A percentile compares a stretch with the other conserved stretches of the same genome.
These are phyloP conservation scores for Xylota segnis DNA, from an alignment of 2,888 invertebrate species.

Conservation along the genomic window DNA sequence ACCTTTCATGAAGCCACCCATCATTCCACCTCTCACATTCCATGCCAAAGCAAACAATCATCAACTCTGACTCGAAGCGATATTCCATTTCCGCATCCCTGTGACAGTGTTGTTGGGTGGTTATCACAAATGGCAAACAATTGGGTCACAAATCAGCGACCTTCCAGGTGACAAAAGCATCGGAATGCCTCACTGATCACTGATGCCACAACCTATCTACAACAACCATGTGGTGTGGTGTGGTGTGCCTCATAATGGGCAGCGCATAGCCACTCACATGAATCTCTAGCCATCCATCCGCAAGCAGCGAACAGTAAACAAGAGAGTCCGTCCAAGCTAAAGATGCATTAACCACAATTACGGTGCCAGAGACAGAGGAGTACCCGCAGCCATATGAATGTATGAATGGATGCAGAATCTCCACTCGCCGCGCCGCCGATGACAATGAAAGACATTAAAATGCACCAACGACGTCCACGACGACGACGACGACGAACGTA, in stretches of 20 bases:
- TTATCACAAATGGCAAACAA: conserved; percentile 47
- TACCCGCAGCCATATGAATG: conserved; percentile 27
- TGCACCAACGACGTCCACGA: conserved; percentile 6
- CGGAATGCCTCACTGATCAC: conserved; percentile 50
- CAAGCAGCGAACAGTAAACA: conserved; percentile 44
- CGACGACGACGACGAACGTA: conserved; percentile 1
- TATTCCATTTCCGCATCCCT: conserved; percentile 46
- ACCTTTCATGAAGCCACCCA: background rate
- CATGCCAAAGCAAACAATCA: background rate
- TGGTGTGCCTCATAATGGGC: conserved; percentile 33
- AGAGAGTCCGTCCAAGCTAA: conserved; percentile 34
- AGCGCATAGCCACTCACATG: conserved; percentile 25
- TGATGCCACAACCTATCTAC: conserved; percentile 13
- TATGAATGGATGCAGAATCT: conserved; percentile 12
- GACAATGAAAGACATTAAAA: conserved; percentile 39
- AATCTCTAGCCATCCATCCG: conserved; percentile 34
- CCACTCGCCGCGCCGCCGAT: conserved; percentile 32
- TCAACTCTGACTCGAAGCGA: background rate
- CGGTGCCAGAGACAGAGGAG: background rate
- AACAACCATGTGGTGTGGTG: conserved; percentile 10
- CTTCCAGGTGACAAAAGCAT: conserved; percentile 54
- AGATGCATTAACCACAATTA: conserved; percentile 52
- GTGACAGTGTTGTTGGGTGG: conserved; percentile 14
- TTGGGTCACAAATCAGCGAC: conserved; percentile 64
- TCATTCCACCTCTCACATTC: background rate